Evolutionary conservation across 2,888 invertebrate genomes (phyloP), one percentile per base, ranked within the genome.

Genomic region (Ochlodes sylvanus): DNA sequence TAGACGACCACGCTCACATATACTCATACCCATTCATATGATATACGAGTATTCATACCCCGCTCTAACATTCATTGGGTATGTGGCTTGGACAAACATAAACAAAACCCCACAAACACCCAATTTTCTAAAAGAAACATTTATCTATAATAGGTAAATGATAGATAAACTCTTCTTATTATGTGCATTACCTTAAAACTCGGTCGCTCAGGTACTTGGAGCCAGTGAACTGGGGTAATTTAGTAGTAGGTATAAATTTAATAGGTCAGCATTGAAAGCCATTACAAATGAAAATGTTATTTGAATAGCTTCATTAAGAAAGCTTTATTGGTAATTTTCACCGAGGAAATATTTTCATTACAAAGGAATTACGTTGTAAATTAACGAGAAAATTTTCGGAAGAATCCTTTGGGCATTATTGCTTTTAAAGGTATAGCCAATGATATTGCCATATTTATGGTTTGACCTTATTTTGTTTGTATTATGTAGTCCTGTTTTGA

Each of bases 321-420:
- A 55, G 41, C 60, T 61, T 47, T 61, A 62, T 67, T 55, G 56
- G 67, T 62, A 67, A 67, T 67, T 67, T 62, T 44, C 42, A 38
- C 12, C 32, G 27, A 47, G 21, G 66, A 56, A 67, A 62, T 67
- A 67, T 67, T 67, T 67, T 67, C 61, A 67, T 67, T 34, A 56
- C 61, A 56, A 67, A 67, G 61, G 61, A 55, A 61, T 61, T 67
- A 56, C 61, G 55, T 61, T 67, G 61, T 55, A 67, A 67, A 67
- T 67, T 67, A 67, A 67, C 66, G 61, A 44, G 61, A 67, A 67
- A n/a, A 67, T 67, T 62, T 67, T 60, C 61, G 12, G 38, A 21
- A 55, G 44, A 60, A 61, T 54, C 34, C 15, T 17, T 58, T 41
- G 44, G 66, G 42, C 54, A 32, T 54, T 42, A 60, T 44, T 66